Base-by-base conservation (phyloP, 2,113 vertebrate genomes). In the Brachypteracias leptosomus region DNA sequence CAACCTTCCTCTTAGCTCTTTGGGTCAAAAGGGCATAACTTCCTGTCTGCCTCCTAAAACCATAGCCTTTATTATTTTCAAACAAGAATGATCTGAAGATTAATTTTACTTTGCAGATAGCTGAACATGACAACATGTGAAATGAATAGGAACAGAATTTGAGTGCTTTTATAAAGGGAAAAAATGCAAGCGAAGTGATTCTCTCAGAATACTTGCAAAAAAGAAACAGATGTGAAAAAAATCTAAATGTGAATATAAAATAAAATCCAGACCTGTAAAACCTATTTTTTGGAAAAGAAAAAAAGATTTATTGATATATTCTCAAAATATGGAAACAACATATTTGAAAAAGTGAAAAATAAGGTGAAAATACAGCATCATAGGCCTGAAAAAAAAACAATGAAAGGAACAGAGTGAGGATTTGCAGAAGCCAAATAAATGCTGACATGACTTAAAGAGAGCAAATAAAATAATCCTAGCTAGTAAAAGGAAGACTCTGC, bases 1-100 rank as follows among this genome's bases (percentile, higher is more conserved):
- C 94, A 94, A 97, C 63, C 94, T 98, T 98, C 97, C 97, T 97
- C 76, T 96, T 70, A 74, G 77, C 75, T 97, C 88, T 94, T 76
- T 70, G 65, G 91, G 96, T 96, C 96, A 97, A 97, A 98, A 97
- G 95, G 96, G 76, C 96, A 95, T 90, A 95, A 93, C 96, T 98
- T 98, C 96, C 97, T 97, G 96, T 93, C 94, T 96, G 96, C 84
- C 89, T 97, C 81, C 81, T 80, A 92, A 97, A 97, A 61, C 71
- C 31, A 65, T 80, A 47, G 89, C 86, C 22, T 72, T 91, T 95
- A 96, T 87, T 92, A 93, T 91, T 97, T 94, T 90, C 63, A 96
- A 96, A 87, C 40, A 93, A 77, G 85, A 89, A 63, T 77, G 94
- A 89, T 25, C 11, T 81, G 84, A 88, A 90, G 79, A 96, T 35